Evolutionary conservation across 2,888 invertebrate genomes (phyloP).

Genomic region (Cheilosia variabilis): DNA sequence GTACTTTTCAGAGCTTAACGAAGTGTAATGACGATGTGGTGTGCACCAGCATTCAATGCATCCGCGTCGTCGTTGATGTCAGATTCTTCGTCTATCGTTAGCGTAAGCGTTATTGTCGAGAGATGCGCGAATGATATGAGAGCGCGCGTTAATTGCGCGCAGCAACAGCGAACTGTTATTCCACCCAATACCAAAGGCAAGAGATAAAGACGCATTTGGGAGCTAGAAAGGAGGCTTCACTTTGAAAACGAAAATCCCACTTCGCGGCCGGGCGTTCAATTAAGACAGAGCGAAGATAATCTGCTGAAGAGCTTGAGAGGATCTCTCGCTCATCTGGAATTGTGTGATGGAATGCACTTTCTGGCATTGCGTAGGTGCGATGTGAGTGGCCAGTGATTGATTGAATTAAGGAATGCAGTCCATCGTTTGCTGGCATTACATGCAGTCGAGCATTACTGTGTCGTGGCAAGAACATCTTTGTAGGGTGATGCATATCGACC

Average conservation of each 20-base stretch:
- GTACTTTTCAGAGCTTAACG: conserved; percentile 70
- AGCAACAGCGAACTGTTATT: conserved; percentile 34
- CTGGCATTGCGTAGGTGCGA: conserved; percentile 66
- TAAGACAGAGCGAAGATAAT: conserved; percentile 27
- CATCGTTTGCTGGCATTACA: background rate
- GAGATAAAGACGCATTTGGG: conserved; percentile 6
- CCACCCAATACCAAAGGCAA: background rate
- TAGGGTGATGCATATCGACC: background rate
- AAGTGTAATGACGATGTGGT: conserved; percentile 65
- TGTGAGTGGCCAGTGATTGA: conserved; percentile 71
- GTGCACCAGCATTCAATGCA: conserved; percentile 51
- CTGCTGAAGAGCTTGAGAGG: conserved; percentile 38
- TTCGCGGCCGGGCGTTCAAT: conserved; percentile 25
- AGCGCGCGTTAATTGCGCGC: conserved; percentile 46
- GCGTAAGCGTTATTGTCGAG: conserved; percentile 27
- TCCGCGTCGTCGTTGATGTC: conserved; percentile 26
- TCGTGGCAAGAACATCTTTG: background rate
- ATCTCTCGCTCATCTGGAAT: conserved; percentile 23
- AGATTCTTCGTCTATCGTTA: conserved; percentile 19
- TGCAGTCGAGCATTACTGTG: background rate
- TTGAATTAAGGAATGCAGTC: conserved; percentile 61
- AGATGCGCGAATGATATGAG: conserved; percentile 35
- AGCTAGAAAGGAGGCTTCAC: background rate
- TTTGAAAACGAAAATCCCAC: conserved; percentile 16
- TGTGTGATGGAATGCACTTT: conserved; percentile 60